These are phyloP conservation scores for Ypsolopha sequella DNA, from an alignment of 2,888 invertebrate species.

Conservation along the genomic window DNA sequence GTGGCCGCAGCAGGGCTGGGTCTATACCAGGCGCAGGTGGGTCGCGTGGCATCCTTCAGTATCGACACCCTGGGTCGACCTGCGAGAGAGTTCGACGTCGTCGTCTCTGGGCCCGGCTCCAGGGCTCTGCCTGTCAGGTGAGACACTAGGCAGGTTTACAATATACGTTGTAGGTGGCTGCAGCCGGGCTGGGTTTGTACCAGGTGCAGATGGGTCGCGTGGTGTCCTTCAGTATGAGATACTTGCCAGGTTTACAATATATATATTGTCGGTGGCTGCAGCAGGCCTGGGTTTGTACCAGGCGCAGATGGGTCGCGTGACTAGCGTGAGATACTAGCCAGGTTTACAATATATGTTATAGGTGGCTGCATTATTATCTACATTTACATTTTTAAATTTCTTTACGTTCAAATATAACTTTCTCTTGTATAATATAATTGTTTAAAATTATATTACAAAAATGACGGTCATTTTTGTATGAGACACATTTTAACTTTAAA, in stretches of 20 bases:
- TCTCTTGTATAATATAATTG: too few species aligned
- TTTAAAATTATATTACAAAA: too few species aligned
- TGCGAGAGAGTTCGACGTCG: slow-evolving; percentile 91
- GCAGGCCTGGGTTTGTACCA: slow-evolving; percentile 89
- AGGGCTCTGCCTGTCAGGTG: slow-evolving; percentile 82
- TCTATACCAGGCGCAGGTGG: slow-evolving; percentile 86
- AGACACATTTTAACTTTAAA: too few species aligned
- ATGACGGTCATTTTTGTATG: too few species aligned
- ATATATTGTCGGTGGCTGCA: slow-evolving; percentile 71
- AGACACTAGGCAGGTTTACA: background rate
- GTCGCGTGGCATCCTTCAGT: slow-evolving; percentile 87
- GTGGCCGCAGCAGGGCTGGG: slow-evolving; percentile 85
- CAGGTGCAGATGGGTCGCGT: slow-evolving; percentile 86
- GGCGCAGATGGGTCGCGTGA: slow-evolving; percentile 83
- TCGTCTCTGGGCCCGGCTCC: slow-evolving; percentile 85
- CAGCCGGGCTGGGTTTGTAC: slow-evolving; percentile 87
- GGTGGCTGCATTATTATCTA: too few species aligned
- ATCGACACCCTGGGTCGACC: slow-evolving; percentile 89
- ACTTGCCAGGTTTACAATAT: background rate
- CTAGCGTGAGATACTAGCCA: slow-evolving; percentile 53
- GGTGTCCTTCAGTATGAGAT: slow-evolving; percentile 73
- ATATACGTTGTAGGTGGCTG: too few species aligned
- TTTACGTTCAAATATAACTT: too few species aligned
- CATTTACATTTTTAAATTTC: too few species aligned
- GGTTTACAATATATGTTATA: background rate